Conservation (phyloP, 2,797 vertebrate genomes). For the Platyrinchus mystaceus region DNA sequence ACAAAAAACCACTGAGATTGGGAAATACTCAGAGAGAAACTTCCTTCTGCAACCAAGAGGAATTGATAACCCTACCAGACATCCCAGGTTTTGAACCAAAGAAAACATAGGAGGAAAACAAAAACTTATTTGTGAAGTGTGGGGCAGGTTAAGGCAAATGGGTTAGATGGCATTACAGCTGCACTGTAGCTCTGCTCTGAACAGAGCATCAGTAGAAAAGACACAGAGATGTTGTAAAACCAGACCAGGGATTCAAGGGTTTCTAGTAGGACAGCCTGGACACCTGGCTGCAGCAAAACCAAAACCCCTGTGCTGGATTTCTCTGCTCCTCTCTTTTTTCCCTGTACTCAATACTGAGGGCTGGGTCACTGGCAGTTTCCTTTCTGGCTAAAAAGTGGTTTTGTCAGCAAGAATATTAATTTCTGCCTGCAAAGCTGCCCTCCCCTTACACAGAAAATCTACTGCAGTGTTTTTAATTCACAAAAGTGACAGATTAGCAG, state of each 20-base stretch:
- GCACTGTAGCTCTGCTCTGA: neutral
- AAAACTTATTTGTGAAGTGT: neutral
- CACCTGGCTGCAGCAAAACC: neutral
- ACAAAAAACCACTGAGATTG: neutral
- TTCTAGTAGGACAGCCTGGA: neutral
- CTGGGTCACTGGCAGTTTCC: neutral
- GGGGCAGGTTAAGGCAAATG: neutral
- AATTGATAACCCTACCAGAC: neutral
- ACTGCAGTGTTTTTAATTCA: neutral
- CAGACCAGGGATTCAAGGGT: neutral
- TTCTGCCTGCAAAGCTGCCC: neutral
- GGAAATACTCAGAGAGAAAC: neutral
- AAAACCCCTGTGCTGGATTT: neutral
- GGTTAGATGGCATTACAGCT: neutral
- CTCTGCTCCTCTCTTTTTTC: neutral
- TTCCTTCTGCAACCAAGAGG: constrained; percentile 1
- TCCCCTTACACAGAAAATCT: neutral
- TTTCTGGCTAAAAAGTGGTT: neutral
- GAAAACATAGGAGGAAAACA: neutral
- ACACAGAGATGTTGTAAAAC: neutral
- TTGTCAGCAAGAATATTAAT: constrained; percentile 13
- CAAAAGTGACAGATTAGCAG: neutral
- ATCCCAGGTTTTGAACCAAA: neutral
- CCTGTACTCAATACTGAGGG: neutral
- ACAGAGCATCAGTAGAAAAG: neutral